A percentile compares a stretch with the other conserved stretches of the same genome.
These are phyloP conservation scores for Calliphora vicina DNA, from an alignment of 1,140 invertebrate species.

Conservation along the genomic window DNA sequence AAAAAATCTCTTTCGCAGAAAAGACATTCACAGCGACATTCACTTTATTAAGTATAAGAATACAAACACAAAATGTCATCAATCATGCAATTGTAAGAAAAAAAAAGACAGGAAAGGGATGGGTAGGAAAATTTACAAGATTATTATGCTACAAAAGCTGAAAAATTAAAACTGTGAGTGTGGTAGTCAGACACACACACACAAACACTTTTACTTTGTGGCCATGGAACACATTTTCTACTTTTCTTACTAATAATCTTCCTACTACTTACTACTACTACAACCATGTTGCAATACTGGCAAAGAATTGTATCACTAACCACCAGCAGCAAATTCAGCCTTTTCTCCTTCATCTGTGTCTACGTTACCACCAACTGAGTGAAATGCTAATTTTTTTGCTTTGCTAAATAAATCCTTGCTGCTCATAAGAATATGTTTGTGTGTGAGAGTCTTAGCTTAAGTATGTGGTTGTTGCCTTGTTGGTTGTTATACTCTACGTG, in stretches of 20 bases:
- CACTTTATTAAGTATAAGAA: conserved; percentile 26
- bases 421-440: not conserved
- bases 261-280: too few relatives aligned
- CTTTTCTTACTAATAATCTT: too few relatives aligned
- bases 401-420: not conserved
- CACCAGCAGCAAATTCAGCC: too few relatives aligned
- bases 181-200: not conserved
- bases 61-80: conserved; percentile 25
- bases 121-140: not conserved
- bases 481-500: not conserved
- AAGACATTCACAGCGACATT: not conserved
- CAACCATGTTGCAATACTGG: not conserved
- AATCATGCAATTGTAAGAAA: conserved; percentile 19
- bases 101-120: not conserved
- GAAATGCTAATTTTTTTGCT: conserved; percentile 25
- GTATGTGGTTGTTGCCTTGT: conserved; percentile 11
- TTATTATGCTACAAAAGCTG: not conserved
- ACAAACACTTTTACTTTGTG: not conserved
- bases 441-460: not conserved
- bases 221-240: too few relatives aligned
- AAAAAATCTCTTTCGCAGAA: conserved; percentile 20
- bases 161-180: not conserved
- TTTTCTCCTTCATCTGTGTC: not conserved
- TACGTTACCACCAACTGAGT: not conserved
- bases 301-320: not conserved